These are phyloP conservation scores for Acutogordius australiensis DNA, from an alignment of 2,888 invertebrate genomes.

Conservation along the genomic window DNA sequence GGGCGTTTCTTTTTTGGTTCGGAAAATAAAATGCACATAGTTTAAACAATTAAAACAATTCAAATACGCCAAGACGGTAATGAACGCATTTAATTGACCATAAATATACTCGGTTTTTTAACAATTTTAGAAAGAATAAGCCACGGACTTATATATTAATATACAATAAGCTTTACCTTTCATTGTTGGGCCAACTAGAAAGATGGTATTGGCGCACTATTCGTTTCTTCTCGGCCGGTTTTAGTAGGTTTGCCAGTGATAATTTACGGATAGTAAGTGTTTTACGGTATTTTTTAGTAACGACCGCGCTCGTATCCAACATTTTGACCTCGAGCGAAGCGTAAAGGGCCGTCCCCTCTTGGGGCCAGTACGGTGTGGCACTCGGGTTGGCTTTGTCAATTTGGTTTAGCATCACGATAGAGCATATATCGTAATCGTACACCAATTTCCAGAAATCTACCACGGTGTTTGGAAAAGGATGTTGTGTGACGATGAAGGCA, in stretches of 20 bases:
- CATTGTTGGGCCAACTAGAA: conserved; percentile 3
- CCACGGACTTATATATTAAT: too few species aligned
- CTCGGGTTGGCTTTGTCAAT: background rate
- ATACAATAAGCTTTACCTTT: too few species aligned
- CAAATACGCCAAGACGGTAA: too few species aligned
- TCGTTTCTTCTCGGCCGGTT: background rate
- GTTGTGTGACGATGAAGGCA: background rate
- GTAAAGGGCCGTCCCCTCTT: conserved; percentile 1
- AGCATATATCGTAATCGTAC: background rate
- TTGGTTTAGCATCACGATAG: conserved; percentile 6
- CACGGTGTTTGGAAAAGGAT: background rate
- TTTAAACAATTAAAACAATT: too few species aligned
- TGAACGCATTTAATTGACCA: too few species aligned
- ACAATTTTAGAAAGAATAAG: too few species aligned
- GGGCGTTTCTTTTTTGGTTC: too few species aligned
- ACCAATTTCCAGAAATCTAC: conserved; percentile 1
- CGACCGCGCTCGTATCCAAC: background rate
- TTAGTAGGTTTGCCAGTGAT: background rate
- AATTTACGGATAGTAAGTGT: background rate
- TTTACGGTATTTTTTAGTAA: background rate
- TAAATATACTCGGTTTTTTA: too few species aligned
- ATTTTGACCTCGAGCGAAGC: background rate
- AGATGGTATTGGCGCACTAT: background rate
- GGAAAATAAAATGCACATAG: too few species aligned
- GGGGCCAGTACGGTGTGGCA: background rate